Base-by-base conservation (phyloP, 2,888 invertebrate species). In the Disparrhopalites patrizii region DNA sequence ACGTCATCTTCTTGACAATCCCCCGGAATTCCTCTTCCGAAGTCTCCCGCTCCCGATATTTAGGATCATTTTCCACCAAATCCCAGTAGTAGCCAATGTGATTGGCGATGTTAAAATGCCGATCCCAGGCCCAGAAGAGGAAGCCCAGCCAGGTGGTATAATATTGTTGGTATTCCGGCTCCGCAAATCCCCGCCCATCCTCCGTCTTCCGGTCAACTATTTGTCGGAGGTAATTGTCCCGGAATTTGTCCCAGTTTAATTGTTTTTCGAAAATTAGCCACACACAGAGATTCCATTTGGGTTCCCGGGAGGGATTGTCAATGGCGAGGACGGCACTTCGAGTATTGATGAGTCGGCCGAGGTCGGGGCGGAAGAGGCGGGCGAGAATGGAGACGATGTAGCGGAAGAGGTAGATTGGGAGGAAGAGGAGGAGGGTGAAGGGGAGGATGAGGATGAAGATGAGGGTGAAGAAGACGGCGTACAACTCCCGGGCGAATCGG, bases 101-200 rank as follows among this genome's bases (percentile, higher is more conserved):
- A 2, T 71, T 65, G 1, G 62, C 23, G 18, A 73, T 62, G 20
- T 65, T 27, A 52, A 73, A 73, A 10, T 62, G 47, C 3, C 57
- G 43, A 31, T 73, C 73, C 73, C 73, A 73, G 38, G 66, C 68
- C 73, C 73, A 73, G 36, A 71, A 73, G n/a, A 65, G 31, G 52
- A 71, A 73, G 18, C 72, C 70, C 7, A 66, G 31, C 38, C 38
- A 62, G 7, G 62, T 66, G 1, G 38, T 10, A 63, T 65, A 72
- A 51, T 66, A 68, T 38, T 73, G 72, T 27, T 70, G 72, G 40
- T 66, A 73, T 52, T 73, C 72, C 3, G 72, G 72, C 57, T 66
- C 60, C 5, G 50, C 52, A 1, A 69, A 58, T n/a, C n/a, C n/a
- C 18, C 67, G 18, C 1, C 66, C 68, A 52, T 64, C 54, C 0